Evolutionary conservation across 2,888 invertebrate genomes (phyloP).

Genomic region (Morinoia aosen): DNA sequence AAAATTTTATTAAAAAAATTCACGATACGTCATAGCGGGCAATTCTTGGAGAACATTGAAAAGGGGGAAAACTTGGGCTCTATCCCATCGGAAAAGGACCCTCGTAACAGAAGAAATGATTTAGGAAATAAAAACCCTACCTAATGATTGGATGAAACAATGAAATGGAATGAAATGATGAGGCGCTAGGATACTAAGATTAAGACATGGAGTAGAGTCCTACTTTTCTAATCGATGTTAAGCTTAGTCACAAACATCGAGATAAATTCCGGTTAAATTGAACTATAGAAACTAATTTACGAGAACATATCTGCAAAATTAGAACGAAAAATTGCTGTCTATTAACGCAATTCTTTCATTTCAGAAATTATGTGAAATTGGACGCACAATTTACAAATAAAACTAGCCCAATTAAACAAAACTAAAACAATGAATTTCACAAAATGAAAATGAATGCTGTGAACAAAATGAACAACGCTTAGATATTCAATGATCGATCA

Average conservation of each 20-base stretch:
- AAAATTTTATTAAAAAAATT: slow-evolving; percentile 38
- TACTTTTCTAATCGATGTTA: background rate
- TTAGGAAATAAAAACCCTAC: background rate
- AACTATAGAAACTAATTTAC: background rate
- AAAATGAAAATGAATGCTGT: background rate
- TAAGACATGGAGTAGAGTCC: slow-evolving; percentile 6
- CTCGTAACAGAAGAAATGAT: slow-evolving; percentile 16
- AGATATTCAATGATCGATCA: background rate
- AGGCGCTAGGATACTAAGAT: background rate
- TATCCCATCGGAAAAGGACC: background rate
- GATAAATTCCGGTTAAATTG: background rate
- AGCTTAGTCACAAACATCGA: background rate
- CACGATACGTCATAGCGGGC: slow-evolving; percentile 24
- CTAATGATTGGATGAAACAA: slow-evolving; percentile 7
- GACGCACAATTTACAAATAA: background rate
- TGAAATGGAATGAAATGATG: slow-evolving; percentile 44
- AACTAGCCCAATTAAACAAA: background rate
- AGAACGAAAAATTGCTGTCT: background rate
- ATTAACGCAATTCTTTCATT: background rate
- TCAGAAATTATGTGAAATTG: background rate
- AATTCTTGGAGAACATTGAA: slow-evolving; percentile 19
- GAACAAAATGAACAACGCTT: background rate
- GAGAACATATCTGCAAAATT: background rate
- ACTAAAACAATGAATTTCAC: background rate
- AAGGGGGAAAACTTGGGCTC: background rate